Percentiles rank a stretch among this genome's conserved stretches.
phyloP scores from a whole-genome alignment of 2,888 invertebrate genomes.

The Amaurobius ferox region DNA sequence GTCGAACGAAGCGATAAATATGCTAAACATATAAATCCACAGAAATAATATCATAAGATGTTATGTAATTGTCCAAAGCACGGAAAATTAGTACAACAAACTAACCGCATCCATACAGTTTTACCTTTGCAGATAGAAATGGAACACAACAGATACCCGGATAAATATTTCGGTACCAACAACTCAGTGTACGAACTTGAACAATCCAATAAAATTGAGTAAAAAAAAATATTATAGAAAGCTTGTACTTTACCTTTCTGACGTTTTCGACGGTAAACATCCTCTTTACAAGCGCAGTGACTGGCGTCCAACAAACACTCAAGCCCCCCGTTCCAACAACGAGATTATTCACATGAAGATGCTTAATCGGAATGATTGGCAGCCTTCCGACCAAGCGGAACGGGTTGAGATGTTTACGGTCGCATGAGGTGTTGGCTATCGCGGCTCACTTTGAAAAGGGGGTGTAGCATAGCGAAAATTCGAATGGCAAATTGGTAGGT shows the following conservation, averaged over 20 bases:
- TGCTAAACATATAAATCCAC: too few relatives aligned
- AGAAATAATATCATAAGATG: too few relatives aligned
- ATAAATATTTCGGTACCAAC: not conserved
- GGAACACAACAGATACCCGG: not conserved
- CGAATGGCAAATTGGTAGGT: not conserved
- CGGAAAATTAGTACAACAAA: too few relatives aligned
- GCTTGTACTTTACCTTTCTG: not conserved
- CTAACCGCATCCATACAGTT: not conserved
- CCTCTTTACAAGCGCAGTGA: not conserved
- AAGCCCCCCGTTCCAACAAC: not conserved
- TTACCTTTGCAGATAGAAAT: not conserved
- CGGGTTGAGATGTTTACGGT: not conserved
- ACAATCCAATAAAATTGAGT: too few relatives aligned
- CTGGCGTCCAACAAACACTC: slow-evolving; percentile 5
- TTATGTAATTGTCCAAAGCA: too few relatives aligned
- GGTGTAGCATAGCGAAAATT: not conserved
- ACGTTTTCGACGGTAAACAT: not conserved
- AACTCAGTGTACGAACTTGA: not conserved
- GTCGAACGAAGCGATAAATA: too few relatives aligned
- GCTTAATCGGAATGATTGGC: slow-evolving; percentile 1
- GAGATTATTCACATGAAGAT: not conserved
- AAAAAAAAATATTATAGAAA: not conserved
- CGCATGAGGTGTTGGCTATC: not conserved
- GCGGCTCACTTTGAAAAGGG: not conserved
- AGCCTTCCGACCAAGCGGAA: not conserved